These are phyloP conservation scores for Azemiops feae DNA, from an alignment of 2,113 vertebrate species.

Conservation along the genomic window DNA sequence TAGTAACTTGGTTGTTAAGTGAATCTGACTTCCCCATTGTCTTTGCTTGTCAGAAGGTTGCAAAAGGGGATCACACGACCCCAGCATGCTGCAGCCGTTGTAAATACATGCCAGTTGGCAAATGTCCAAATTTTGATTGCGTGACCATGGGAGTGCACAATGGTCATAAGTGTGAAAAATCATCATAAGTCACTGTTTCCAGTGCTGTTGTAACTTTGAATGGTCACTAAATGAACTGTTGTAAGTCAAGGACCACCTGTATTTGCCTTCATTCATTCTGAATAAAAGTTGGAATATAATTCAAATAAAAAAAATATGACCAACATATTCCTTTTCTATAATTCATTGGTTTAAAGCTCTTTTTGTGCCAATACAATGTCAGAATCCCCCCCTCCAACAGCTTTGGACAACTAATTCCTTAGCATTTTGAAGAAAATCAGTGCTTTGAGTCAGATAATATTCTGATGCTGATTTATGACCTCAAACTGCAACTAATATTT, in stretches of 20 bases:
- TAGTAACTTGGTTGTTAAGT: not conserved
- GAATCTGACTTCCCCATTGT: not conserved
- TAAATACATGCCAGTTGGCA: not conserved
- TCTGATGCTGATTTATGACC: not conserved
- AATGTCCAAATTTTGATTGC: not conserved
- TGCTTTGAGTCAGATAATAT: not conserved
- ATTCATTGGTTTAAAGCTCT: not conserved
- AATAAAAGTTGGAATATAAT: not conserved
- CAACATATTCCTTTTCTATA: not conserved
- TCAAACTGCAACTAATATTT: not conserved
- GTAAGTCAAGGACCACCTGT: not conserved
- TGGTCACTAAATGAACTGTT: not conserved
- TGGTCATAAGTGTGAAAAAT: not conserved
- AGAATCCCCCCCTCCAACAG: not conserved
- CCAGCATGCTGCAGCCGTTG: not conserved
- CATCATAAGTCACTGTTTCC: not conserved
- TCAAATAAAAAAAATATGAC: not conserved
- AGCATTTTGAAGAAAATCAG: not conserved
- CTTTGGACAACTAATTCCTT: not conserved
- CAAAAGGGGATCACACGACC: not conserved
- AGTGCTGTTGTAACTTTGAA: not conserved
- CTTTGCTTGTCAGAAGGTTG: not conserved
- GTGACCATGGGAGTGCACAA: not conserved
- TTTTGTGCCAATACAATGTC: slow-evolving; percentile 8
- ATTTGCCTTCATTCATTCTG: not conserved